phyloP scores from a whole-genome alignment of 2,888 invertebrate species.

The Chrysopilus asiliformis region DNA sequence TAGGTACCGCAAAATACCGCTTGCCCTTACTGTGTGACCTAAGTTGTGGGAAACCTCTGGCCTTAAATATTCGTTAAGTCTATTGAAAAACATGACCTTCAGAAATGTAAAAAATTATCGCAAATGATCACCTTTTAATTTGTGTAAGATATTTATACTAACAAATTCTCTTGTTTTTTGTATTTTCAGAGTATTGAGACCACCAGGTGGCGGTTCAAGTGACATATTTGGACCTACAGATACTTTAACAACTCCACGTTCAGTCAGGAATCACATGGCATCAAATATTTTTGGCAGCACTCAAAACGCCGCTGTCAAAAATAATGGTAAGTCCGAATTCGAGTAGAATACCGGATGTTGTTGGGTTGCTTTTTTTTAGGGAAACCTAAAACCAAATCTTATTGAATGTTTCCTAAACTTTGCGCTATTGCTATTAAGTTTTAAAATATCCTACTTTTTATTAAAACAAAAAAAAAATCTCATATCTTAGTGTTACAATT shows the following conservation, averaged over 20 bases:
- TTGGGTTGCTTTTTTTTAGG: not conserved
- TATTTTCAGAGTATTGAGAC: slow-evolving; percentile 45
- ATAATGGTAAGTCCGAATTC: slow-evolving; percentile 31
- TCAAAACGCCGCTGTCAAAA: slow-evolving; percentile 28
- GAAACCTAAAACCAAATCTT: slow-evolving; percentile 1
- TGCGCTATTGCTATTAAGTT: slow-evolving; percentile 6
- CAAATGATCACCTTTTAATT: no score
- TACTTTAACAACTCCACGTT: slow-evolving; percentile 30
- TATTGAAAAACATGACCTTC: no score
- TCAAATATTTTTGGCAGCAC: slow-evolving; percentile 36
- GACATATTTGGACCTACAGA: slow-evolving; percentile 41
- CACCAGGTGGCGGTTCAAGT: slow-evolving; percentile 49
- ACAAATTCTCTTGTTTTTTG: slow-evolving; percentile 11
- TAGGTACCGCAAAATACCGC: no score
- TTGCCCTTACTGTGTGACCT: no score
- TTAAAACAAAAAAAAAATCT: no score
- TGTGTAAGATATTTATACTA: no score
- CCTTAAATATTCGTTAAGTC: no score
- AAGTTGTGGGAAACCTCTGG: no score
- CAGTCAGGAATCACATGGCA: slow-evolving; percentile 34
- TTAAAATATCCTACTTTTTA: slow-evolving; percentile 8
- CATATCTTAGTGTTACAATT: no score
- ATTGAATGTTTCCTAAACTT: slow-evolving; percentile 11
- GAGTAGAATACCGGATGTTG: no score
- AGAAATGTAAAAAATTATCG: no score